A percentile compares a stretch with the other conserved stretches of the same genome.
Conservation (phyloP, 2,113 vertebrate species). For the Chamaea fasciata region DNA sequence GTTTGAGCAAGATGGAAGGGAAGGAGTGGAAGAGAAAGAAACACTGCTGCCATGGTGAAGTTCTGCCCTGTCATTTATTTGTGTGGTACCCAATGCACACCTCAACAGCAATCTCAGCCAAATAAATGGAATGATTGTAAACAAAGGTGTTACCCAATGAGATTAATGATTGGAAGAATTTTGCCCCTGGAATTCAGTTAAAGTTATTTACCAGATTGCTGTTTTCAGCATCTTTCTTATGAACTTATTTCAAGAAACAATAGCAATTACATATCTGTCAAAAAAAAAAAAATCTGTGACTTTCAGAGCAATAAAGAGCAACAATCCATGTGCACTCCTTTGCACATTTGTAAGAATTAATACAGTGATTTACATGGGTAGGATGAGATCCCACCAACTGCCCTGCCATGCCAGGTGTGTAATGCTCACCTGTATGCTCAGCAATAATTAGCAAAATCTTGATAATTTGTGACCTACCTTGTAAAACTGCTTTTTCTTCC, state of each 20-base stretch:
- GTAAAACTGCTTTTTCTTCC: background rate
- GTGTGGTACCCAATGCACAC: background rate
- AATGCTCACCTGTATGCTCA: background rate
- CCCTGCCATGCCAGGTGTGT: background rate
- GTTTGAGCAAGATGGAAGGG: background rate
- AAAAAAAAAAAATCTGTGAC: background rate
- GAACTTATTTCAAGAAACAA: slow-evolving; percentile 31
- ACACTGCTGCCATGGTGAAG: background rate
- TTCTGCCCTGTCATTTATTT: background rate
- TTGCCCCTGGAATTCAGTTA: slow-evolving; percentile 44
- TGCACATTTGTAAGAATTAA: background rate
- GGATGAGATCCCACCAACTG: background rate
- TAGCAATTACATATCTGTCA: slow-evolving; percentile 15
- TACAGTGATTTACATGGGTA: background rate
- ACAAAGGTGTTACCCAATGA: background rate
- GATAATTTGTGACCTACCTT: background rate
- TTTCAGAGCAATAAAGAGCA: background rate
- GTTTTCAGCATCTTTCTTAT: slow-evolving; percentile 38
- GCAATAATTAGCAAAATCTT: background rate
- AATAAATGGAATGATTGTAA: background rate
- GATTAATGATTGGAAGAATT: slow-evolving; percentile 42
- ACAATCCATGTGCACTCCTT: background rate
- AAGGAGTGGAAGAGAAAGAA: background rate
- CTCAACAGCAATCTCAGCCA: background rate
- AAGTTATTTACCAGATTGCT: slow-evolving; percentile 46